phyloP scores from a whole-genome alignment of 2,797 vertebrate genomes.

The Falco naumanni region DNA sequence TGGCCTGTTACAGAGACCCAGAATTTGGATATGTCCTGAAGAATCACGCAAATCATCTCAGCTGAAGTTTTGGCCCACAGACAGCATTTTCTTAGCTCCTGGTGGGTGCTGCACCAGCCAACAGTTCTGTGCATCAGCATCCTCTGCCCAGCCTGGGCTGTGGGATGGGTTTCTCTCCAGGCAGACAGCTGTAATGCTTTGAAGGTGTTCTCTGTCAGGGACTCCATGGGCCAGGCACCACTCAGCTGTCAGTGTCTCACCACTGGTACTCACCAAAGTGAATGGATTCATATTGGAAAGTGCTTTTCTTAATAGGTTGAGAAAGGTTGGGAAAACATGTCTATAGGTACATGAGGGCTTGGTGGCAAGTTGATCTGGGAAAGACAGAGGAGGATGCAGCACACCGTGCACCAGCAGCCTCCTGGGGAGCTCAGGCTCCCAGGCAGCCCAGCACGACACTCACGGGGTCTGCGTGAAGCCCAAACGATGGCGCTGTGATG shows the following conservation, averaged over 20 bases:
- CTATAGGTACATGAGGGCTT: background rate
- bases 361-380: background rate
- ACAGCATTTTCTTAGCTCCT: too few relatives aligned
- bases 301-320: background rate
- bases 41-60: background rate
- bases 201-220: rapidly evolving
- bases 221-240: rapidly evolving
- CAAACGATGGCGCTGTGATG: rapidly evolving
- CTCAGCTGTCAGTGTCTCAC: rapidly evolving
- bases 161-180: background rate
- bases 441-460: rapidly evolving
- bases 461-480: background rate
- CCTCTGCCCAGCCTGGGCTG: background rate
- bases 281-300: background rate
- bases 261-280: background rate
- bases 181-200: rapidly evolving
- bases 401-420: background rate
- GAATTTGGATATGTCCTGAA: background rate
- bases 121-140: rapidly evolving
- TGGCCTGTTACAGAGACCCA: background rate
- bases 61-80: background rate
- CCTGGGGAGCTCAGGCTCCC: background rate
- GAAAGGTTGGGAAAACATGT: background rate
- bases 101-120: background rate
- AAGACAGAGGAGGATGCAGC: background rate